These are phyloP conservation scores for Monochamus saltuarius DNA, from an alignment of 1,140 invertebrate species.

Conservation along the genomic window DNA sequence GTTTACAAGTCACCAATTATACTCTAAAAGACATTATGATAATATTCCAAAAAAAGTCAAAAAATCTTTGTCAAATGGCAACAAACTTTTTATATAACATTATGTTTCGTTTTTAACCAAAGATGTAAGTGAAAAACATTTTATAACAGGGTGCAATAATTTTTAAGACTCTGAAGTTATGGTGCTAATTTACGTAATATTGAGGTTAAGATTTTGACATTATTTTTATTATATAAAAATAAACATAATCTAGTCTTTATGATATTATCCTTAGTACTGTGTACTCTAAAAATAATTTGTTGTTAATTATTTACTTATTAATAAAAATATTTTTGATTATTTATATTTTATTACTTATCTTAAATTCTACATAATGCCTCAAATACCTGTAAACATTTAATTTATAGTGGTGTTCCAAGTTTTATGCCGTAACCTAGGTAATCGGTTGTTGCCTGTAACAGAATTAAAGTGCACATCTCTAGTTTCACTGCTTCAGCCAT, in stretches of 20 bases:
- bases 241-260: constrained; percentile 35
- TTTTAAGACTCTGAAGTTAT: constrained; percentile 13
- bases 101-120: constrained; percentile 21
- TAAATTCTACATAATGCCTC: too few species aligned
- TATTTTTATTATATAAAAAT: constrained; percentile 15
- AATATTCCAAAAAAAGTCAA: too few species aligned
- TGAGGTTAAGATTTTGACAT: constrained; percentile 13
- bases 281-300: constrained; percentile 30
- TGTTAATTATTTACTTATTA: constrained; percentile 27
- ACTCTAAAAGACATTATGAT: background rate
- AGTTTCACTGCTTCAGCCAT: too few species aligned
- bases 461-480: too few species aligned
- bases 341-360: too few species aligned
- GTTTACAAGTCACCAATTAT: background rate
- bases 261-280: constrained; percentile 27
- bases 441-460: too few species aligned
- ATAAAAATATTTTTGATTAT: constrained; percentile 9
- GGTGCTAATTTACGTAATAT: constrained; percentile 7
- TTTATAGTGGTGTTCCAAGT: too few species aligned
- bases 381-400: too few species aligned
- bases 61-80: too few species aligned
- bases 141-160: constrained; percentile 23
- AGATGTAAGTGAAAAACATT: constrained; percentile 15
- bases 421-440: too few species aligned
- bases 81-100: too few species aligned